Evolutionary conservation across 2,113 vertebrate species (phyloP).

Genomic region (Notothenia rossii): DNA sequence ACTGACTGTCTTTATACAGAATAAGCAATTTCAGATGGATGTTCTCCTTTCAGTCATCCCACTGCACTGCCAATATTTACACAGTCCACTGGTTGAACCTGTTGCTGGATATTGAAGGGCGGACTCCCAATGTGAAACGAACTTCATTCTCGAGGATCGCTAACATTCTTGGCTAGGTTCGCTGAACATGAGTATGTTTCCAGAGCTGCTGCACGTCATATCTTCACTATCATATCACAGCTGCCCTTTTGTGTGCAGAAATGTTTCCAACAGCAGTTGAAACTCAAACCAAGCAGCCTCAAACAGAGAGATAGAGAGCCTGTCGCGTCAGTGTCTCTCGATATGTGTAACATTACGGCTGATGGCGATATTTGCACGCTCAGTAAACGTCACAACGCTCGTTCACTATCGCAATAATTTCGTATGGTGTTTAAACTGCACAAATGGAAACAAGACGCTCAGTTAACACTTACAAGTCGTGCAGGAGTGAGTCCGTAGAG

Average conservation of each 20-base stretch:
- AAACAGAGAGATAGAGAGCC: not conserved
- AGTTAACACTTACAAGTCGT: constrained; percentile 49
- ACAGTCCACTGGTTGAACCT: not conserved
- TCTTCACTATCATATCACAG: not conserved
- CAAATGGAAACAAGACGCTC: not conserved
- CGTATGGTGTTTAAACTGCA: not conserved
- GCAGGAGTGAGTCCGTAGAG: not conserved
- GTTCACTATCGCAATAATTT: not conserved
- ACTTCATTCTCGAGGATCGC: not conserved
- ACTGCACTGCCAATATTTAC: too few relatives aligned
- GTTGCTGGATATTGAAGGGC: not conserved
- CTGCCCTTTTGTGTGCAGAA: not conserved
- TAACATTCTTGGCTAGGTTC: too few relatives aligned
- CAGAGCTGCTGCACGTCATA: not conserved
- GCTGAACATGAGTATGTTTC: not conserved
- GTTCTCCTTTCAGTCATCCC: not conserved
- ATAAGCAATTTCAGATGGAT: not conserved
- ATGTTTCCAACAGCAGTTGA: not conserved
- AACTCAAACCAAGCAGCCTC: not conserved
- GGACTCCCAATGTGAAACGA: not conserved
- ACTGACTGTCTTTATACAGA: not conserved
- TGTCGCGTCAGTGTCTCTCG: not conserved
- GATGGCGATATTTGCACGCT: not conserved
- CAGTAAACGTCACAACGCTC: not conserved
- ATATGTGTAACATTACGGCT: not conserved